A percentile compares a stretch with the other conserved stretches of the same genome.
Conservation (phyloP, 2,797 vertebrate genomes). For the Gymnoscopelus braueri region DNA sequence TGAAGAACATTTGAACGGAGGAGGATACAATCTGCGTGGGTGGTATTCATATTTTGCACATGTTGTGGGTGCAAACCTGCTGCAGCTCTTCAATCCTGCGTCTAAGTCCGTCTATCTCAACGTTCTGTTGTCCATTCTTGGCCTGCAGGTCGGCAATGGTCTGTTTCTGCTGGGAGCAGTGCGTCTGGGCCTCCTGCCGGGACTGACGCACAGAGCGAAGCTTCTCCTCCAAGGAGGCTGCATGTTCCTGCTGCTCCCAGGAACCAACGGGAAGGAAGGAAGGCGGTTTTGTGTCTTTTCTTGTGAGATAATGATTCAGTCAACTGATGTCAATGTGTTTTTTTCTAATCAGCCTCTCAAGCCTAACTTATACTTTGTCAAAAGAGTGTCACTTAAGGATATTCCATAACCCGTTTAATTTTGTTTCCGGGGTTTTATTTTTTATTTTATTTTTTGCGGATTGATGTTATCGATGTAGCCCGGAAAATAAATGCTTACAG, state of each 20-base stretch:
- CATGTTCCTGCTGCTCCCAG: conserved; percentile 84
- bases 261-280: neutral
- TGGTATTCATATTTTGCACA: neutral
- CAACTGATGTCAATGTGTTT: too few species aligned
- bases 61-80: conserved; percentile 79
- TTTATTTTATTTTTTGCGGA: too few species aligned
- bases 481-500: too few species aligned
- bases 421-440: too few species aligned
- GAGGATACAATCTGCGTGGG: neutral
- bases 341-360: neutral
- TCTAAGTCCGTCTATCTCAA: conserved; percentile 83
- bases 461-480: too few species aligned
- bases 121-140: conserved; percentile 80
- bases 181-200: conserved; percentile 88
- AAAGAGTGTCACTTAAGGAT: too few species aligned
- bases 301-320: too few species aligned
- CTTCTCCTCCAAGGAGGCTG: conserved; percentile 89
- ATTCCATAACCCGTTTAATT: too few species aligned
- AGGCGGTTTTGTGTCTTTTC: neutral
- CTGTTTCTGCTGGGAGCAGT: conserved; percentile 90
- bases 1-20: neutral
- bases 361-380: too few species aligned
- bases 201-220: conserved; percentile 82
- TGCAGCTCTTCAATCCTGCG: conserved; percentile 88
- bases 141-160: conserved; percentile 84